Conservation (phyloP, 2,888 invertebrate genomes). For the Bhutanitis thaidina region DNA sequence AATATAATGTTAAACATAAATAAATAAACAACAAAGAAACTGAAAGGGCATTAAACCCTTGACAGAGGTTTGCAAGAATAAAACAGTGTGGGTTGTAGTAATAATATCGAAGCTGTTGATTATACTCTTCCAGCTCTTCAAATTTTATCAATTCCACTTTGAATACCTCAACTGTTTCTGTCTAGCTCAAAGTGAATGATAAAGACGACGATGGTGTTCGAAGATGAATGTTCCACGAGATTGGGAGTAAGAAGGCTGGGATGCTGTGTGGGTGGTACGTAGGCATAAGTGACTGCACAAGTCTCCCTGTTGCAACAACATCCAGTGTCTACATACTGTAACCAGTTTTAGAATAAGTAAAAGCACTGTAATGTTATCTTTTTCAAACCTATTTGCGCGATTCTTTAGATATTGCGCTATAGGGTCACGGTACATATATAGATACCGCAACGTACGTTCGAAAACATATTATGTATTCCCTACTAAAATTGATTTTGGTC, state of each 20-base stretch:
- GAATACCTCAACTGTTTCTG: conserved; percentile 17
- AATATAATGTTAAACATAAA: too few species aligned
- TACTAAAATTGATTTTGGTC: too few species aligned
- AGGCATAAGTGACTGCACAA: conserved; percentile 40
- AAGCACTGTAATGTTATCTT: conserved; percentile 20
- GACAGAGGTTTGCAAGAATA: conserved; percentile 39
- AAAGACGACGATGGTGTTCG: conserved; percentile 4
- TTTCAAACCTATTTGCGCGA: conserved; percentile 18
- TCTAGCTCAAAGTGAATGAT: conserved; percentile 17
- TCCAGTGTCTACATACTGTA: conserved; percentile 27
- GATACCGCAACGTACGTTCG: too few species aligned
- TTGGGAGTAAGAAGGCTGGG: conserved; percentile 30
- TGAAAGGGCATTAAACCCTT: conserved; percentile 62
- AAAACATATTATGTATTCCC: too few species aligned
- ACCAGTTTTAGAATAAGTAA: conserved; percentile 39
- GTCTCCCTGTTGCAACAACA: conserved; percentile 58
- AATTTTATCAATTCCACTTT: conserved; percentile 23
- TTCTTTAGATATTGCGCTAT: background rate
- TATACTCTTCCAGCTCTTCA: conserved; percentile 42
- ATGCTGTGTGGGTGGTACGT: conserved; percentile 53
- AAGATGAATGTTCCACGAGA: conserved; percentile 13
- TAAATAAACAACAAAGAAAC: too few species aligned
- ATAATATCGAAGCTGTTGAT: conserved; percentile 59
- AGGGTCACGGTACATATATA: too few species aligned
- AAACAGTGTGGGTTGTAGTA: conserved; percentile 56